These are phyloP conservation scores for Myotis daubentonii DNA, from an alignment of 2,797 vertebrate genomes.

Conservation along the genomic window DNA sequence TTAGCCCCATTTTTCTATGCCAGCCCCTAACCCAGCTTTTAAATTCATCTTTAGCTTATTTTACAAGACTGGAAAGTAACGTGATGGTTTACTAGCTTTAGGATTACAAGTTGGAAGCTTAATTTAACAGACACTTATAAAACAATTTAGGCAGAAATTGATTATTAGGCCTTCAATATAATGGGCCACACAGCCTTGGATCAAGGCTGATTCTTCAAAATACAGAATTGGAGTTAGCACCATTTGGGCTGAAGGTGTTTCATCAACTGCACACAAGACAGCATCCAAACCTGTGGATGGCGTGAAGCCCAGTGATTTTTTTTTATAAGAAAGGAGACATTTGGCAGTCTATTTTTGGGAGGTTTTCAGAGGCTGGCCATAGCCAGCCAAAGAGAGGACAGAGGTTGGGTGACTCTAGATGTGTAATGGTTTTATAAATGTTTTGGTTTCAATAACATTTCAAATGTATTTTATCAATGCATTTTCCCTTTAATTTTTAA, in stretches of 20 bases:
- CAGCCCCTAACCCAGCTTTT: slow-evolving; percentile 13
- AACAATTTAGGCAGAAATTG: slow-evolving; percentile 50
- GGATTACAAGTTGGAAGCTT: slow-evolving; percentile 29
- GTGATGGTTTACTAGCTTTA: slow-evolving; percentile 42
- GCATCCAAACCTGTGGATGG: slow-evolving; percentile 38
- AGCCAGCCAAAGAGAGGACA: background rate
- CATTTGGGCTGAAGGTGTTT: slow-evolving; percentile 19
- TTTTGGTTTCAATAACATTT: slow-evolving; percentile 77
- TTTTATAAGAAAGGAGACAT: slow-evolving; percentile 16
- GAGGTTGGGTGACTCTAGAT: slow-evolving; percentile 54
- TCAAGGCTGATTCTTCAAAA: slow-evolving; percentile 26
- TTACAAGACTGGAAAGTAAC: slow-evolving; percentile 63
- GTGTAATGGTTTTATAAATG: slow-evolving; percentile 73
- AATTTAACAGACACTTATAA: slow-evolving; percentile 61
- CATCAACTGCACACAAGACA: background rate
- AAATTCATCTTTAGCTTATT: slow-evolving; percentile 62
- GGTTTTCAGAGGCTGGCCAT: background rate
- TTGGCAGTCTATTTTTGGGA: slow-evolving; percentile 34
- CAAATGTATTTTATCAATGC: slow-evolving; percentile 73
- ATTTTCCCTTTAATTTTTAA: slow-evolving; percentile 72
- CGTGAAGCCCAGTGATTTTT: background rate
- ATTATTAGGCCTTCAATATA: slow-evolving; percentile 14
- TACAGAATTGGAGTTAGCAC: background rate
- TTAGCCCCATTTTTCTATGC: background rate
- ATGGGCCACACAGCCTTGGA: background rate